These are phyloP conservation scores for Stictocephala bisonia DNA, from an alignment of 2,888 invertebrate species.

Conservation along the genomic window DNA sequence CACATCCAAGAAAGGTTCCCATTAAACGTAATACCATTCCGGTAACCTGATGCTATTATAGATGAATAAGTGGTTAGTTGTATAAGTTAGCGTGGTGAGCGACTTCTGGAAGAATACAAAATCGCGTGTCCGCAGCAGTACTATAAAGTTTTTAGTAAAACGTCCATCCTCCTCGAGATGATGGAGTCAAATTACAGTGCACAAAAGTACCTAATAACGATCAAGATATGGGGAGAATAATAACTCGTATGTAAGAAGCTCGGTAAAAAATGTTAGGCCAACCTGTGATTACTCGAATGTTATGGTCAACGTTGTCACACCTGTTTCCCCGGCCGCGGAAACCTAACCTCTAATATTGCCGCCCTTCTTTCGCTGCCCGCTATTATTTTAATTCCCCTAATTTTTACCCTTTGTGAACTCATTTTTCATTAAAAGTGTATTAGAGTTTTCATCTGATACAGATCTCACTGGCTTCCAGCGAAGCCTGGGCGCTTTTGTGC, in stretches of 20 bases:
- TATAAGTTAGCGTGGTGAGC: no score
- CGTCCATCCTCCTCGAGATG: conserved; percentile 40
- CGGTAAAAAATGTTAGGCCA: conserved; percentile 6
- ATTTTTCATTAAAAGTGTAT: conserved; percentile 37
- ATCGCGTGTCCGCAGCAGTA: conserved; percentile 32
- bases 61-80: no score
- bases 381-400: conserved; percentile 41
- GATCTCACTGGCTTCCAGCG: conserved; percentile 37
- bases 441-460: conserved; percentile 32
- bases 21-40: conserved; percentile 28
- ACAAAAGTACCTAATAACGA: conserved; percentile 46
- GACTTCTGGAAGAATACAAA: conserved; percentile 15
- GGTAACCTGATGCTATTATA: conserved; percentile 18
- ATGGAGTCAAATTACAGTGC: conserved; percentile 46
- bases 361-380: conserved; percentile 32
- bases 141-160: conserved; percentile 41
- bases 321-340: conserved; percentile 39
- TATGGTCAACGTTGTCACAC: conserved; percentile 17
- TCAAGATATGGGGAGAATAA: conserved; percentile 41
- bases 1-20: conserved; percentile 7
- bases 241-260: conserved; percentile 37
- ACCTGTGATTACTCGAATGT: conserved; percentile 11
- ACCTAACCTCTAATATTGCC: conserved; percentile 40
- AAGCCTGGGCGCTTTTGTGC: conserved; percentile 28
- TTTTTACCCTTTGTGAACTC: conserved; percentile 29